These are phyloP conservation scores for Drosophila pseudotakahashii DNA, from an alignment of 2,888 invertebrate species.

Conservation along the genomic window DNA sequence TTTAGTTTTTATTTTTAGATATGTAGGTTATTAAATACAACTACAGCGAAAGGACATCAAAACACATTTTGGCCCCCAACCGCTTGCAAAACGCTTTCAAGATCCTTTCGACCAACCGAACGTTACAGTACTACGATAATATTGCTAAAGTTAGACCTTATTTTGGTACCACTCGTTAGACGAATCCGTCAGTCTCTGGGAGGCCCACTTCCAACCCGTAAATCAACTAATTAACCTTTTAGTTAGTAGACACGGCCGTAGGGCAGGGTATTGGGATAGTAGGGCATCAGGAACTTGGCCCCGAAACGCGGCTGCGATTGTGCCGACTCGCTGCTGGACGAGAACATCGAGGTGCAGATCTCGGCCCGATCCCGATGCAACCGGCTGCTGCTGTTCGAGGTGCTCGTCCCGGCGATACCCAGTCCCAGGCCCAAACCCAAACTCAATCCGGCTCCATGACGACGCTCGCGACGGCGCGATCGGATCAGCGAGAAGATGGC, in stretches of 20 bases:
- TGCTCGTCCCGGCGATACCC: constrained; percentile 51
- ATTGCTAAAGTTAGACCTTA: constrained; percentile 35
- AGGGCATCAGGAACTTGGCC: constrained; percentile 83
- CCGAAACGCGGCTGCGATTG: constrained; percentile 82
- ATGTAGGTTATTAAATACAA: constrained; percentile 7
- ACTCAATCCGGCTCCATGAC: constrained; percentile 40
- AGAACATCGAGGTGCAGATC: constrained; percentile 83
- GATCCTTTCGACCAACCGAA: constrained; percentile 30
- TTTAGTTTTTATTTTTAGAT: background rate
- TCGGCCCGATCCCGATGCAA: constrained; percentile 75
- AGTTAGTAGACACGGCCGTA: constrained; percentile 83
- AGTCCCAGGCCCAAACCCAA: constrained; percentile 41
- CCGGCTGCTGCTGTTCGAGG: constrained; percentile 73
- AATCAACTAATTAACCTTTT: background rate
- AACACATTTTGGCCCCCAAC: constrained; percentile 24
- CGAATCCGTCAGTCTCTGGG: constrained; percentile 65
- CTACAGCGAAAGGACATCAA: constrained; percentile 41
- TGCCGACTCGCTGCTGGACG: constrained; percentile 83
- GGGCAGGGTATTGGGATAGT: constrained; percentile 82
- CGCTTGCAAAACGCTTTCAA: constrained; percentile 38
- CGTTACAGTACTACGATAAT: constrained; percentile 7
- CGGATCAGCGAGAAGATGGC: constrained; percentile 88
- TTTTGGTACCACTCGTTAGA: constrained; percentile 46
- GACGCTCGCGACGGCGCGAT: constrained; percentile 84
- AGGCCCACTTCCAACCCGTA: background rate